phyloP scores from a whole-genome alignment of 2,888 invertebrate genomes.

The Nudaria mundana region DNA sequence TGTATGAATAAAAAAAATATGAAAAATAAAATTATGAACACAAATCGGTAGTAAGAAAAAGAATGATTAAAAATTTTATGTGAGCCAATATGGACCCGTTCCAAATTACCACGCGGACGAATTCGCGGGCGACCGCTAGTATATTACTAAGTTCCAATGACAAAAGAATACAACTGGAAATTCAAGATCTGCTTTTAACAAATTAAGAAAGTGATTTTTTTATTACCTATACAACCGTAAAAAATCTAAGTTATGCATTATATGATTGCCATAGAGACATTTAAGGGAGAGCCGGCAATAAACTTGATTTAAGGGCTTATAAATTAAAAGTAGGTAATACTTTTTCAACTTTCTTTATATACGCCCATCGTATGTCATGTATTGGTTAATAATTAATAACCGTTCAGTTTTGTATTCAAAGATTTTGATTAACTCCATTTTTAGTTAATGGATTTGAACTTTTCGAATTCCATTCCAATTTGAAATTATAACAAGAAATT shows the following conservation, averaged over 20 bases:
- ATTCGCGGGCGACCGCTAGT: no score
- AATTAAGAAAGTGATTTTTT: constrained; percentile 54
- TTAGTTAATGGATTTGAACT: neutral
- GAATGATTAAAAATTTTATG: no score
- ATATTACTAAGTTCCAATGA: no score
- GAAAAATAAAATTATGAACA: no score
- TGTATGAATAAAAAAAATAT: no score
- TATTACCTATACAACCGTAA: constrained; percentile 43
- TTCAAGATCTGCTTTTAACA: constrained; percentile 5
- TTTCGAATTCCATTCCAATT: neutral
- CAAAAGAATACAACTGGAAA: neutral
- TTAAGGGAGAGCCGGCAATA: constrained; percentile 54
- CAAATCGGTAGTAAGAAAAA: no score
- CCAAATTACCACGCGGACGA: no score
- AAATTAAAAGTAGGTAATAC: constrained; percentile 58
- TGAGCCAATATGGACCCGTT: no score
- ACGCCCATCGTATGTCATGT: constrained; percentile 43
- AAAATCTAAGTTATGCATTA: constrained; percentile 41
- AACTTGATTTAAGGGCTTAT: constrained; percentile 64
- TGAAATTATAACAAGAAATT: neutral
- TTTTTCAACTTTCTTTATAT: constrained; percentile 57
- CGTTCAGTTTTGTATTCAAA: constrained; percentile 29
- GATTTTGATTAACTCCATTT: neutral
- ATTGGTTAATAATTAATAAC: constrained; percentile 43
- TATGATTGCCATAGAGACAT: constrained; percentile 35